Base-by-base conservation (phyloP, 2,888 invertebrate genomes). In the Ormia ochracea region DNA sequence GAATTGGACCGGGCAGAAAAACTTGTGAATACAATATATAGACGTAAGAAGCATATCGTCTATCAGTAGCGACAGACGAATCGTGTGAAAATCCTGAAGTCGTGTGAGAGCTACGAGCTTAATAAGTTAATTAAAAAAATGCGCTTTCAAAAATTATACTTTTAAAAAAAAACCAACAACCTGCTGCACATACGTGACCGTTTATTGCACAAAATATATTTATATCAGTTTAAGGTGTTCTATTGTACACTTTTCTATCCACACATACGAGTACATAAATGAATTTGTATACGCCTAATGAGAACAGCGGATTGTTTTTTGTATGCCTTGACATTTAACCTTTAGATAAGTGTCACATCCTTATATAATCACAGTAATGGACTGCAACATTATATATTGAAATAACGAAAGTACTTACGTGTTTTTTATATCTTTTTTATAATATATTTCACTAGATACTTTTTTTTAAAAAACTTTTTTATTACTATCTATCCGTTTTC, bases 281-380 rank as follows among this genome's bases (percentile, higher is more conserved):
- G 4, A 5, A 3, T 10, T 26, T 28, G 45, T n/a, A 14, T 43
- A 26, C 21, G 26, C 41, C n/a, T 23, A 48, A 23, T 23, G 9
- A 33, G 6, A 68, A 26, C 14, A 19, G 38, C 38, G 23, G 4
- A 12, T 28, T 19, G 31, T 52, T 14, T 14, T 19, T 26, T 23
- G 23, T 10, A 36, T 73, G 54, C 26, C 45, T 1, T 68, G 76
- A 77, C 76, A 63, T 77, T 77, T 70, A 77, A 77, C 76, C 76
- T 77, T 77, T 76, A 41, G 4, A 17, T 6, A 28, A 59, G 43
- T 21, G n/a, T n/a, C n/a, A n/a, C n/a, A n/a, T n/a, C n/a, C n/a
- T n/a, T n/a, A n/a, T n/a, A n/a, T n/a, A n/a, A n/a, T n/a, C n/a
- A n/a, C n/a, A n/a, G n/a, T n/a, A n/a, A n/a, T n/a, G n/a, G n/a